A percentile compares a stretch with the other conserved stretches of the same genome.
phyloP scores from a whole-genome alignment of 2,888 invertebrate species.

The Scaptomyza tumidula region DNA sequence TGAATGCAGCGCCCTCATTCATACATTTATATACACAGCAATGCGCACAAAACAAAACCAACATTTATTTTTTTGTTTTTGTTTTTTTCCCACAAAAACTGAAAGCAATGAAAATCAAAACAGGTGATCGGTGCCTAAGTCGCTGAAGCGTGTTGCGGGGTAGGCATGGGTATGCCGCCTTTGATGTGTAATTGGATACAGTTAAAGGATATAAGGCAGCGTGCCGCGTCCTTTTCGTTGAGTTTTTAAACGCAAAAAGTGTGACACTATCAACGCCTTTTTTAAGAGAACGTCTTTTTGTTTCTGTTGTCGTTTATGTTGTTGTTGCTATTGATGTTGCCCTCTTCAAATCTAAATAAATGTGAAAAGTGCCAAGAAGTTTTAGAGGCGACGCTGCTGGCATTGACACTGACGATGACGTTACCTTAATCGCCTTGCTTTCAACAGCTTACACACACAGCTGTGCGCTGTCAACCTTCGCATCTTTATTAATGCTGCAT shows the following conservation, averaged over 20 bases:
- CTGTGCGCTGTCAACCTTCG: slow-evolving; percentile 74
- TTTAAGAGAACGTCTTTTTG: slow-evolving; percentile 38
- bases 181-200: slow-evolving; percentile 82
- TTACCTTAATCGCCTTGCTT: slow-evolving; percentile 69
- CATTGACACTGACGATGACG: slow-evolving; percentile 48
- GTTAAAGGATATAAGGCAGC: slow-evolving; percentile 65
- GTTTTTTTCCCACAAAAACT: no score
- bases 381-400: slow-evolving; percentile 49
- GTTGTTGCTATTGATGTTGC: slow-evolving; percentile 42
- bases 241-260: slow-evolving; percentile 74
- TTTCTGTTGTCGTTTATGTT: slow-evolving; percentile 3
- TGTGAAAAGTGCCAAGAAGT: slow-evolving; percentile 76
- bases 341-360: slow-evolving; percentile 77
- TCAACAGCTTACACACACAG: slow-evolving; percentile 48
- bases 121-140: not conserved
- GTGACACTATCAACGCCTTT: slow-evolving; percentile 81
- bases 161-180: slow-evolving; percentile 50
- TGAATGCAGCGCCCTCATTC: no score
- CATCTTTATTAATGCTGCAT: slow-evolving; percentile 77
- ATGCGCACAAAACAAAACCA: no score
- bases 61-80: no score
- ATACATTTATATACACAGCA: no score
- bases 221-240: slow-evolving; percentile 51
- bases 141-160: slow-evolving; percentile 4
- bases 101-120: no score